Percentiles rank a stretch among this genome's conserved stretches.
phyloP scores from a whole-genome alignment of 2,797 vertebrate species.

The Cynopterus sphinx region DNA sequence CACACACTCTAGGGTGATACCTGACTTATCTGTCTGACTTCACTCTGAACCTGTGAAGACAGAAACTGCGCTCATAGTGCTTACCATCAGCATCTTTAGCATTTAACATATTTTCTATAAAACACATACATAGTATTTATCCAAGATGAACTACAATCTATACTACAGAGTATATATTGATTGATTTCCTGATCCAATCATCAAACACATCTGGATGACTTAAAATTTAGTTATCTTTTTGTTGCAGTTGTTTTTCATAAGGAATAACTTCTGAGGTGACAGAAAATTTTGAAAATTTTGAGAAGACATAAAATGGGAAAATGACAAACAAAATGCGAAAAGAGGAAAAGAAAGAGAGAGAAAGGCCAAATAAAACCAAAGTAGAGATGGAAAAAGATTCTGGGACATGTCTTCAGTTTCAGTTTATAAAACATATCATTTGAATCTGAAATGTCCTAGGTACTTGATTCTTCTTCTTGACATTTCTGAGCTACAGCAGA shows the following conservation, averaged over 20 bases:
- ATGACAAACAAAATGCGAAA: not conserved
- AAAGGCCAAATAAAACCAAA: not conserved
- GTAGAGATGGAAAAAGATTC: not conserved
- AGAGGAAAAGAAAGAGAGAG: not conserved
- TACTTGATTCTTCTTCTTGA: not conserved
- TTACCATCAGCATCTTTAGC: not conserved
- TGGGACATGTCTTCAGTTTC: rapidly evolving
- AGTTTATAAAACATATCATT: not conserved
- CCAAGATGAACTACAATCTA: not conserved
- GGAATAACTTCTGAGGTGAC: not conserved
- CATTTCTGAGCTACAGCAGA: not conserved
- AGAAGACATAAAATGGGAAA: not conserved
- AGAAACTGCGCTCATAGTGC: not conserved
- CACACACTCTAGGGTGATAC: not conserved
- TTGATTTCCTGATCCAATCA: not conserved
- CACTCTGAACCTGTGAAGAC: rapidly evolving
- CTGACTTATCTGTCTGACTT: not conserved
- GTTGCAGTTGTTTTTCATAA: not conserved
- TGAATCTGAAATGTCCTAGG: not conserved
- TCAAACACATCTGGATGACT: not conserved
- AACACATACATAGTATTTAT: not conserved
- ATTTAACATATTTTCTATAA: not conserved
- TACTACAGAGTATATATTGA: not conserved
- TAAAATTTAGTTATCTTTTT: not conserved
- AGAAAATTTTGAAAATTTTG: not conserved